Base-by-base conservation (phyloP, 2,113 vertebrate species). In the Nibea albiflora region DNA sequence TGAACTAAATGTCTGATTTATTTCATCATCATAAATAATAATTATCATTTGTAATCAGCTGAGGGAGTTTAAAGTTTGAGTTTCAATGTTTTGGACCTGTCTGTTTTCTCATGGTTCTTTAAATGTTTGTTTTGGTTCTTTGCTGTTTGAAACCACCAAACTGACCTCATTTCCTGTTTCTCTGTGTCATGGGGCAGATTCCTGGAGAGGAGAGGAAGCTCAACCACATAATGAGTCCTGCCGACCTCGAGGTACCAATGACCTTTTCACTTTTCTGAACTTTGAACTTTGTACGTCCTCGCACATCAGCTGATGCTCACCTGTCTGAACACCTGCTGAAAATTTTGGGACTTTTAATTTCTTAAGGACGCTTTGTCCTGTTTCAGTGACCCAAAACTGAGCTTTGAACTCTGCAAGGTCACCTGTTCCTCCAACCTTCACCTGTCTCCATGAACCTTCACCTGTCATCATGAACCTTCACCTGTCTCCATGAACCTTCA, bases 151-250 rank as follows among this genome's bases (percentile, higher is more conserved):
- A 77, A 73, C 78, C 71, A 28, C 75, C 20, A 72, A 60, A 62
- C 65, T 83, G 62, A 92, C 73, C 42, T 17, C 16, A 24, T 82
- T 24, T 66, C 71, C 8, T 90, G n/a, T 52, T 61, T 47, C 83
- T 73, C n/a, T 50, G 47, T 35, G 31, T 35, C 31, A 35, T 73
- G 46, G 78, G 22, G 22, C 89, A 95, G 95, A 73, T 88, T 86
- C 66, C 73, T 94, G 85, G 91, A 95, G 72, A 87, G 87, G 75
- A 85, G 90, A 67, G 91, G 90, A 11, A 95, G 93, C 77, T 90
- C 90, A 17, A 85, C 62, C 76, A 93, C 89, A 26, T 94, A 95
- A 68, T 15, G 2, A 31, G 5, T 19, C 35, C 44, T 68, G 67
- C 22, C 4, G 52, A 72, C 72, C 69, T 64, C 20, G 8, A 92